Conservation (phyloP, 2,888 invertebrate genomes). For the Lobophora halterata region DNA sequence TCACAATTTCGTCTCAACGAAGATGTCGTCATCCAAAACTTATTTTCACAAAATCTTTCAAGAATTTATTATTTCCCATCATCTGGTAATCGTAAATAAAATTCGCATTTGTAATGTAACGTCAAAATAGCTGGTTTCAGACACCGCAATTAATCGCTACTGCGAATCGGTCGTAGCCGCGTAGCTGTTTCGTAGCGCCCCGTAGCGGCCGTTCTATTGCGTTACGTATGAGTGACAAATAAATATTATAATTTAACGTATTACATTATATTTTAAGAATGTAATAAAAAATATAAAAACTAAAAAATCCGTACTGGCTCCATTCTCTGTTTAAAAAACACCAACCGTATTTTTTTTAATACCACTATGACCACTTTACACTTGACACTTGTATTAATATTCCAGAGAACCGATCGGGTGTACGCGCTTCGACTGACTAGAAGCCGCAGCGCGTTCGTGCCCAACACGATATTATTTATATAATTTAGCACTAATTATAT, state of each 20-base stretch:
- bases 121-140: constrained; percentile 22
- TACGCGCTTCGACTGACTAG: constrained; percentile 61
- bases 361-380: constrained; percentile 69
- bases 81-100: constrained; percentile 9
- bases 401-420: constrained; percentile 58
- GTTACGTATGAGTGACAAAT: constrained; percentile 34
- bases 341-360: constrained; percentile 60
- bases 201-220: constrained; percentile 28
- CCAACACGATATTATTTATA: constrained; percentile 58
- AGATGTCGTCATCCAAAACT: constrained; percentile 3
- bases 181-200: constrained; percentile 55
- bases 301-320: constrained; percentile 62
- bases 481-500: constrained; percentile 67
- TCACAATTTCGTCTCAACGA: too few species aligned
- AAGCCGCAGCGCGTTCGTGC: constrained; percentile 32
- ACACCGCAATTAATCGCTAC: constrained; percentile 19
- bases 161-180: constrained; percentile 30
- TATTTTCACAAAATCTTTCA: constrained; percentile 5
- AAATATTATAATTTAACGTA: constrained; percentile 4
- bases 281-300: constrained; percentile 39
- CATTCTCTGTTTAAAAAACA: constrained; percentile 55
- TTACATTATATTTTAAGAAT: neutral
- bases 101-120: constrained; percentile 20
- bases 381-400: constrained; percentile 51
- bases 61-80: constrained; percentile 7